These are phyloP conservation scores for Danio kyathit DNA, from an alignment of 2,797 vertebrate species.

Conservation along the genomic window DNA sequence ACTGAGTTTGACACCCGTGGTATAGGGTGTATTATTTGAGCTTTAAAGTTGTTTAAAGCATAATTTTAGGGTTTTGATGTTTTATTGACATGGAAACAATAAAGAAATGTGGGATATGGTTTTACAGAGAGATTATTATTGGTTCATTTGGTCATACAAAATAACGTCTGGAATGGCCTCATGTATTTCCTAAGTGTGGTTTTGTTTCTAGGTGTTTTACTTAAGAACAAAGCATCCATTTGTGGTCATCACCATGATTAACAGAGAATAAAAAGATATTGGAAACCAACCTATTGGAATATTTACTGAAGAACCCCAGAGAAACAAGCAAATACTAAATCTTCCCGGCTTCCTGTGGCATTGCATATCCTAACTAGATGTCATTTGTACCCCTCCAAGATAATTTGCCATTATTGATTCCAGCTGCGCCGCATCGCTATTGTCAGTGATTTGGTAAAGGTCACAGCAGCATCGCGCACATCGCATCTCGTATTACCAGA, in stretches of 20 bases:
- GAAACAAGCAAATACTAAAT: neutral
- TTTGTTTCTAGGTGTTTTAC: neutral
- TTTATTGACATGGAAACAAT: neutral
- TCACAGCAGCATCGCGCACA: constrained; percentile 67
- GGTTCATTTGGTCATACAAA: neutral
- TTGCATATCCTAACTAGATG: constrained; percentile 70
- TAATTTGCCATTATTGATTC: constrained; percentile 83
- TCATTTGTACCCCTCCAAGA: constrained; percentile 72
- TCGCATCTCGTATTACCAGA: constrained; percentile 55
- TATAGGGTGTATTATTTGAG: neutral
- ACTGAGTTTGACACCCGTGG: too few species aligned
- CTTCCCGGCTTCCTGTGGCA: constrained; percentile 21
- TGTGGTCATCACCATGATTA: neutral
- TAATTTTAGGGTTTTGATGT: neutral
- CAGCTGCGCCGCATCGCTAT: constrained; percentile 73
- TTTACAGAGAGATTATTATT: neutral
- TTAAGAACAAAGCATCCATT: neutral
- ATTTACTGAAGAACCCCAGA: neutral
- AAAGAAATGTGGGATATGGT: neutral
- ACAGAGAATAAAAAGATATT: neutral
- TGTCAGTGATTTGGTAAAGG: constrained; percentile 79
- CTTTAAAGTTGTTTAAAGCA: neutral
- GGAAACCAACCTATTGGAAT: neutral
- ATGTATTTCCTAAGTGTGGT: neutral
- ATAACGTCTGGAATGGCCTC: neutral